Base-by-base conservation (phyloP, 2,797 vertebrate genomes). In the Capromys pilorides region DNA sequence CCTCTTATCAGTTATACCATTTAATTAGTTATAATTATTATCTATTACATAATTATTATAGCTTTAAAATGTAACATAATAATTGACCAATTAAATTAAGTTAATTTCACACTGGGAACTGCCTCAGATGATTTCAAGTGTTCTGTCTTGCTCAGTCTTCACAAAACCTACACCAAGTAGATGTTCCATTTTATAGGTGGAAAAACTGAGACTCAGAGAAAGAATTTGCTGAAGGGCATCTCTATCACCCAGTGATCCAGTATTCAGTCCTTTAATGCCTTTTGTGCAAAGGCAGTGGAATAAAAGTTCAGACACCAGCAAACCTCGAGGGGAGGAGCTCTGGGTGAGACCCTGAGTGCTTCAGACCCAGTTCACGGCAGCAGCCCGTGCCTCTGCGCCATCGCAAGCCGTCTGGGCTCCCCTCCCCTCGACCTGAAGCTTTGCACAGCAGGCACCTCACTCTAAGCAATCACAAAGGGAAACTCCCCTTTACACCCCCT, bases 221-320 rank as follows among this genome's bases (percentile, higher is more conserved):
- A 51, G 19, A 85, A 88, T 85, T 69, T 75, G 28, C n/a, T 67
- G 18, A 33, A 62, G 12, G n/a, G 88, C 59, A 13, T 28, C 54
- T 57, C 13, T 12, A 86, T 61, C 86, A 28, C 18, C 51, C 41
- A 18, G 4, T 45, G 49, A 90, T 41, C 88, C 67, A 93, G 77
- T 79, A 80, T 31, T 66, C 16, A 61, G 57, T 41, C 51, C 9
- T 93, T 91, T 87, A 87, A 86, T 71, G 12, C 11, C 21, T 61
- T 90, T 80, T 82, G 31, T 85, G 87, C 94, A 75, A 95, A 86
- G 36, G 45, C 28, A 54, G 5, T 49, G 31, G 12, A 93, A 62
- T 83, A 67, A 84, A 82, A 79, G 67, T 91, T 91, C 78, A 94
- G 71, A 64, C 28, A 81, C 10, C 88, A 80, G n/a, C 49, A 45